Evolutionary conservation across 2,888 invertebrate species (phyloP).

Genomic region (Apodemia zela): DNA sequence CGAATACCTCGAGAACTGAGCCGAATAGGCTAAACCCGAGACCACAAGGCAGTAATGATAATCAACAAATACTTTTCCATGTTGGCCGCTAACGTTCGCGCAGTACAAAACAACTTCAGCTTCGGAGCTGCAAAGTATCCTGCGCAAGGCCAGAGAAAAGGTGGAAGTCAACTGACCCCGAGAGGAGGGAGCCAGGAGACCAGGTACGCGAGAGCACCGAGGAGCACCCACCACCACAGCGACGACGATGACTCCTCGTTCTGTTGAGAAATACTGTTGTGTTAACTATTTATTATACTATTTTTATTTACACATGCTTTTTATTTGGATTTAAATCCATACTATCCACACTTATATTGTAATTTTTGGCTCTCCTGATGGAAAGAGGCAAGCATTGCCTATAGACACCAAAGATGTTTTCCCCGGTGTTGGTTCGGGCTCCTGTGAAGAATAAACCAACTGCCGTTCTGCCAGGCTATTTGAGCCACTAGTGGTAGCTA

Average conservation of each 20-base stretch:
- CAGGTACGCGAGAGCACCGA: no score
- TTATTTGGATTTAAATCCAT: not conserved
- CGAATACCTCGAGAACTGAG: no score
- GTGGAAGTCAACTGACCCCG: slow-evolving; percentile 76
- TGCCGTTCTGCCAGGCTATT: no score
- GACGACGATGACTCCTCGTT: slow-evolving; percentile 17
- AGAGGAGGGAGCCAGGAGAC: not conserved
- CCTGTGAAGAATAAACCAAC: no score
- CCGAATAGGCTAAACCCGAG: no score
- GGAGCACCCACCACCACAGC: not conserved
- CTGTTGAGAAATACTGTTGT: slow-evolving; percentile 13
- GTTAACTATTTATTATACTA: slow-evolving; percentile 18
- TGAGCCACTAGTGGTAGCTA: no score
- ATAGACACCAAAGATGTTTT: no score
- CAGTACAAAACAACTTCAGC: slow-evolving; percentile 90
- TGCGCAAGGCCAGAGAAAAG: slow-evolving; percentile 87
- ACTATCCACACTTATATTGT: no score
- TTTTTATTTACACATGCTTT: not conserved
- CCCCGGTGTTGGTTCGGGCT: no score
- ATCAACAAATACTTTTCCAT: slow-evolving; percentile 24
- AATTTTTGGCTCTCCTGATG: not conserved
- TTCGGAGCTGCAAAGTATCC: slow-evolving; percentile 86
- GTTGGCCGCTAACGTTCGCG: slow-evolving; percentile 29
- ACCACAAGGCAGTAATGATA: slow-evolving; percentile 6
- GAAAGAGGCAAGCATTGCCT: not conserved